Evolutionary conservation across 2,113 vertebrate genomes (phyloP).

Genomic region (Furnarius figulus): DNA sequence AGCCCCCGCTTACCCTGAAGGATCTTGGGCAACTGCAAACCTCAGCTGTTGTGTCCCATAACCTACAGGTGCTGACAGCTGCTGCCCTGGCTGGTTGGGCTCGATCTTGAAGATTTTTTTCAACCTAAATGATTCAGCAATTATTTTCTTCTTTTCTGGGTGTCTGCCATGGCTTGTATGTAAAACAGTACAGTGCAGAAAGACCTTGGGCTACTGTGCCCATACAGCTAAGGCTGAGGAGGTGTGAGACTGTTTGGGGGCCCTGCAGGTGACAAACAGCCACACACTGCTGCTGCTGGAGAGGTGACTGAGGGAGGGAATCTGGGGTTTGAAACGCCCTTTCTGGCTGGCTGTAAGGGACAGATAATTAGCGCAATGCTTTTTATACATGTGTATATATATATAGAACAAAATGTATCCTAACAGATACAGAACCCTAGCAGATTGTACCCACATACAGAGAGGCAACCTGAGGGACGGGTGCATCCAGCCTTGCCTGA

Average conservation of each 20-base stretch:
- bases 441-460: rapidly evolving
- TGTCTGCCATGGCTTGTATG: rapidly evolving
- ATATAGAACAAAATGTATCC: background rate
- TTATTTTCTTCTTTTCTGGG: background rate
- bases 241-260: rapidly evolving
- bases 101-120: background rate
- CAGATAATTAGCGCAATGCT: background rate
- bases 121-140: background rate
- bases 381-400: background rate
- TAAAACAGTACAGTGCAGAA: background rate
- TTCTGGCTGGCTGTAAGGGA: background rate
- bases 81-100: background rate
- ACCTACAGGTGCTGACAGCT: background rate
- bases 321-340: rapidly evolving
- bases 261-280: rapidly evolving
- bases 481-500: background rate
- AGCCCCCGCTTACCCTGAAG: background rate
- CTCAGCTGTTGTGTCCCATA: rapidly evolving
- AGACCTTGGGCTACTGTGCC: rapidly evolving
- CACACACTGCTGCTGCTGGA: rapidly evolving
- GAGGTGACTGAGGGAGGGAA: rapidly evolving
- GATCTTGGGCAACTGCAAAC: rapidly evolving
- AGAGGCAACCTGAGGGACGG: rapidly evolving
- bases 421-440: background rate
- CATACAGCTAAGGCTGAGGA: rapidly evolving